A percentile compares a stretch with the other conserved stretches of the same genome.
These are phyloP conservation scores for Apamea monoglypha DNA, from an alignment of 2,888 invertebrate species.

Conservation along the genomic window DNA sequence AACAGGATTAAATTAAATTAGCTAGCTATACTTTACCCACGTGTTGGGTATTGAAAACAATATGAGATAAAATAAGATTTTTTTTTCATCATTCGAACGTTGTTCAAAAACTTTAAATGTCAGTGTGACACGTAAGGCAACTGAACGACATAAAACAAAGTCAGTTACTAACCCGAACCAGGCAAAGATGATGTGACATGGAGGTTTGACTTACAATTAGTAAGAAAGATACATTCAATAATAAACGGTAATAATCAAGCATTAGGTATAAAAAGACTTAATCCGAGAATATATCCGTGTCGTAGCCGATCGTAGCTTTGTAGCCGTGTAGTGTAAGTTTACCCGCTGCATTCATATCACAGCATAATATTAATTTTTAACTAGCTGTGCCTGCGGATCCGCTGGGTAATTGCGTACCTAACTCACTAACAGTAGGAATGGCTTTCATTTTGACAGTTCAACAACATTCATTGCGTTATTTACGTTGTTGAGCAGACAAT, in stretches of 20 bases:
- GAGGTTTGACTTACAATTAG: background rate
- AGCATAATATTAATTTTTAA: background rate
- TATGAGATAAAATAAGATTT: background rate
- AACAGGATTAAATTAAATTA: background rate
- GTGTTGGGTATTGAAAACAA: background rate
- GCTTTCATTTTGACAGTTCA: too few species aligned
- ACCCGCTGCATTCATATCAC: constrained; percentile 8
- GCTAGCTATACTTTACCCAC: background rate
- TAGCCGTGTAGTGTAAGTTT: constrained; percentile 10
- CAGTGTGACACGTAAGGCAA: background rate
- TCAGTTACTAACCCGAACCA: background rate
- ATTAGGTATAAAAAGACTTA: background rate
- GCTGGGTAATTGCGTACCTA: too few species aligned
- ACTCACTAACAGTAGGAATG: too few species aligned
- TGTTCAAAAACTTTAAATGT: background rate
- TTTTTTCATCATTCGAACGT: background rate
- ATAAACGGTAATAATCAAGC: background rate
- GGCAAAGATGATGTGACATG: background rate
- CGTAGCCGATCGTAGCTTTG: constrained; percentile 18
- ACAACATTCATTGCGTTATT: too few species aligned
- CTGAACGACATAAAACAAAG: background rate
- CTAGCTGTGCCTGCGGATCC: background rate
- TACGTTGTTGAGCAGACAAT: too few species aligned
- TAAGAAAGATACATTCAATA: background rate
- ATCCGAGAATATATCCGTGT: background rate